Conservation (phyloP, 1,140 invertebrate species). For the Scaptomyza graminum region DNA sequence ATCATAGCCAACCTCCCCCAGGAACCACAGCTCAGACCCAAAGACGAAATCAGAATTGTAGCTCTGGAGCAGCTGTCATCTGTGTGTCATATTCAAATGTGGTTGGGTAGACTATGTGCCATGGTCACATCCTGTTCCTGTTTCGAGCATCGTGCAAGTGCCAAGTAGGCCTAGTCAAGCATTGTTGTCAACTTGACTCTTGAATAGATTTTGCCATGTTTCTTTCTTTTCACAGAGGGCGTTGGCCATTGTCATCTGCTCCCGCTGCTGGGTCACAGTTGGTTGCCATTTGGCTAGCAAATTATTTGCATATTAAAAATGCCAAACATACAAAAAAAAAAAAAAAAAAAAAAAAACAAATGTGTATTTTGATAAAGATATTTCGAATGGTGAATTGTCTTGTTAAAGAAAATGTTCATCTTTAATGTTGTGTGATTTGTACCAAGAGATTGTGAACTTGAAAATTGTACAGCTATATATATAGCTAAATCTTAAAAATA, state of each 20-base stretch:
- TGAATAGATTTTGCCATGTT: constrained; percentile 54
- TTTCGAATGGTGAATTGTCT: too few species aligned
- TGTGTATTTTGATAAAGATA: neutral
- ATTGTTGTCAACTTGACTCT: constrained; percentile 82
- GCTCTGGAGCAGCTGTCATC: constrained; percentile 76
- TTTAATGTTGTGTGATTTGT: neutral
- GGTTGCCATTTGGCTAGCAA: constrained; percentile 78
- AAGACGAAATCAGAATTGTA: constrained; percentile 30
- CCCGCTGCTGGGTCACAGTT: constrained; percentile 69
- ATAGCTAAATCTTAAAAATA: too few species aligned
- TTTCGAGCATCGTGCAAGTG: constrained; percentile 49
- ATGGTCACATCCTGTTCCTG: constrained; percentile 42
- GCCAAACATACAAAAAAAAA: constrained; percentile 15
- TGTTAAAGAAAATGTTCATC: constrained; percentile 4
- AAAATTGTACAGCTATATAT: too few species aligned
- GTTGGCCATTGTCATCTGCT: constrained; percentile 69
- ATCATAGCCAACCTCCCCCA: constrained; percentile 49
- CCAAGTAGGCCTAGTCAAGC: constrained; percentile 59
- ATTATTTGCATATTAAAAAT: constrained; percentile 80
- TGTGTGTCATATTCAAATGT: constrained; percentile 74
- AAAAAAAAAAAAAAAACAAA: neutral
- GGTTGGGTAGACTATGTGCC: constrained; percentile 17
- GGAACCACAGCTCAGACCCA: neutral
- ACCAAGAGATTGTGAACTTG: too few species aligned
- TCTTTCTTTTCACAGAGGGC: constrained; percentile 40